Conservation (phyloP, 2,888 invertebrate species). For the Julus scandinavius region DNA sequence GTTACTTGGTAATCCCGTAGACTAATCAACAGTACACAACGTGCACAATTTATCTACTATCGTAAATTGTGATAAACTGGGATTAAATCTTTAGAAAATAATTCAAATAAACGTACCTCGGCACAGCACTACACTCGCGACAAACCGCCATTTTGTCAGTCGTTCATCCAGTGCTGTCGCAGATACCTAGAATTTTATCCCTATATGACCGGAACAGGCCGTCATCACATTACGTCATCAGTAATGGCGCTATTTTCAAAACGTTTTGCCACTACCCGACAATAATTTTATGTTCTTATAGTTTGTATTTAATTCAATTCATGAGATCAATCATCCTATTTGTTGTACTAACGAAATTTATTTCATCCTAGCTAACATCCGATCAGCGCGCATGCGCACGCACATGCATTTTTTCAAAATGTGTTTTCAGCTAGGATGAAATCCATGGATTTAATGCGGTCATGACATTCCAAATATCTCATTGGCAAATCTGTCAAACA, state of each 20-base stretch:
- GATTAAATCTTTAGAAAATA: not conserved
- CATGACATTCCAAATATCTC: too few relatives aligned
- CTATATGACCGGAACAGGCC: not conserved
- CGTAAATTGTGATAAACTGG: not conserved
- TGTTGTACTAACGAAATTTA: too few relatives aligned
- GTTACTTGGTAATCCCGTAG: not conserved
- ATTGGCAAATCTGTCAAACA: too few relatives aligned
- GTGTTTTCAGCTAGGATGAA: too few relatives aligned
- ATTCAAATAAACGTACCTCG: conserved; percentile 77
- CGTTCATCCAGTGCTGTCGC: not conserved
- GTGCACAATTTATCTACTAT: not conserved
- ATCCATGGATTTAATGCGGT: too few relatives aligned
- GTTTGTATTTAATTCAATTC: too few relatives aligned
- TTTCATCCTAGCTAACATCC: too few relatives aligned
- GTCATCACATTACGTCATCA: not conserved
- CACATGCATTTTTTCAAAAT: too few relatives aligned
- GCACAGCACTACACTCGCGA: conserved; percentile 96
- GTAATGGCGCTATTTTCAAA: not conserved
- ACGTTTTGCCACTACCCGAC: too few relatives aligned
- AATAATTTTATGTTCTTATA: too few relatives aligned
- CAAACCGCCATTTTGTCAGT: conserved; percentile 83
- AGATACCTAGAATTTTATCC: not conserved
- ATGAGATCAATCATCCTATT: too few relatives aligned
- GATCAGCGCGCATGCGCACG: too few relatives aligned
- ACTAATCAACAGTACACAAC: not conserved